Conservation (phyloP, 2,888 invertebrate genomes). For the Fragum fragum region DNA sequence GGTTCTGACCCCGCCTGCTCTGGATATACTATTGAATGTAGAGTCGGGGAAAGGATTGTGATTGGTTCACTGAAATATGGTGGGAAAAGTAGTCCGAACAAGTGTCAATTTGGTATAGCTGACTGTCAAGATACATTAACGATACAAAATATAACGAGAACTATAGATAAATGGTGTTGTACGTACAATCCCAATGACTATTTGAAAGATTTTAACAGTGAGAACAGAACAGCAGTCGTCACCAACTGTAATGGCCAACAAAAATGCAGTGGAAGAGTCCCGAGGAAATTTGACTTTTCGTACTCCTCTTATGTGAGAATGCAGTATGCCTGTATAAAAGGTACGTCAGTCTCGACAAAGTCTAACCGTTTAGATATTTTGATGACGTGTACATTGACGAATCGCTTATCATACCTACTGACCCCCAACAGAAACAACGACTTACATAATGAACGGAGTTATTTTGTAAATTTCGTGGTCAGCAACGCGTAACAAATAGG, state of each 20-base stretch:
- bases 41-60: conserved; percentile 31
- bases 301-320: conserved; percentile 54
- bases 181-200: conserved; percentile 39
- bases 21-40: conserved; percentile 39
- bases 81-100: conserved; percentile 14
- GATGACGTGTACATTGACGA: too few species aligned
- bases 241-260: conserved; percentile 43
- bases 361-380: too few species aligned
- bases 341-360: too few species aligned
- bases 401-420: too few species aligned
- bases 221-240: conserved; percentile 33
- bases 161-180: conserved; percentile 35
- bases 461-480: too few species aligned
- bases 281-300: conserved; percentile 28
- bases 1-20: conserved; percentile 50
- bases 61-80: conserved; percentile 52
- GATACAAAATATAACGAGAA: not conserved
- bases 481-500: too few species aligned
- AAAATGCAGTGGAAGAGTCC: conserved; percentile 48
- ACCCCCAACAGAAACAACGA: too few species aligned
- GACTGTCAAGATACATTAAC: conserved; percentile 32
- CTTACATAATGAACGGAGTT: too few species aligned
- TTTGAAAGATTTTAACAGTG: conserved; percentile 43
- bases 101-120: conserved; percentile 48
- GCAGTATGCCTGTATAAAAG: conserved; percentile 47